Conservation (phyloP, 2,797 vertebrate species). For the Rhadinocentrus ornatus region DNA sequence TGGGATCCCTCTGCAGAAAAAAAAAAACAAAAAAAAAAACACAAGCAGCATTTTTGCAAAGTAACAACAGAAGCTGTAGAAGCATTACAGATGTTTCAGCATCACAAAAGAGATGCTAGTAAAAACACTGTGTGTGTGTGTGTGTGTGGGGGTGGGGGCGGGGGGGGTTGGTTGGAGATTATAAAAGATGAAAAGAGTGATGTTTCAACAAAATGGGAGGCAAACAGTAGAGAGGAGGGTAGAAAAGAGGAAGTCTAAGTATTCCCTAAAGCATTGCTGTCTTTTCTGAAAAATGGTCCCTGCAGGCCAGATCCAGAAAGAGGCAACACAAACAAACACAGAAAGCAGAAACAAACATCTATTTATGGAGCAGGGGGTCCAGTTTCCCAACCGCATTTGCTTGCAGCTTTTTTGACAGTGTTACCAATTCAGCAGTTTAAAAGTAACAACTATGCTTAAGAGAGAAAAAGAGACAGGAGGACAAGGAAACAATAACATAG, state of each 20-base stretch:
- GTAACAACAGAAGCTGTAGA: conserved; percentile 21
- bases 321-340: conserved; percentile 77
- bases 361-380: conserved; percentile 78
- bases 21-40: not conserved
- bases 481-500: not conserved
- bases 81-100: conserved; percentile 18
- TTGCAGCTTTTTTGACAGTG: conserved; percentile 64
- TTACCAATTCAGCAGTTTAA: conserved; percentile 78
- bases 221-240: conserved; percentile 17
- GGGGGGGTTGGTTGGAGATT: not conserved
- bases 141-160: too few relatives aligned
- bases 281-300: conserved; percentile 80
- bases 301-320: conserved; percentile 69
- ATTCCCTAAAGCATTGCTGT: conserved; percentile 69
- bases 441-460: conserved; percentile 55
- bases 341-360: conserved; percentile 80
- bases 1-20: conserved; percentile 45
- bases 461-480: conserved; percentile 1
- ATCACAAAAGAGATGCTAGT: not conserved
- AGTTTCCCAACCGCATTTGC: conserved; percentile 70
- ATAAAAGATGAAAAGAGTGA: conserved; percentile 14
- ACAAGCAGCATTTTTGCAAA: conserved; percentile 43
- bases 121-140: not conserved
- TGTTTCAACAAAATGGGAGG: conserved; percentile 26
- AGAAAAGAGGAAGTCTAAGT: conserved; percentile 53